Conservation (phyloP, 1,140 invertebrate genomes). For the Euura lappo region DNA sequence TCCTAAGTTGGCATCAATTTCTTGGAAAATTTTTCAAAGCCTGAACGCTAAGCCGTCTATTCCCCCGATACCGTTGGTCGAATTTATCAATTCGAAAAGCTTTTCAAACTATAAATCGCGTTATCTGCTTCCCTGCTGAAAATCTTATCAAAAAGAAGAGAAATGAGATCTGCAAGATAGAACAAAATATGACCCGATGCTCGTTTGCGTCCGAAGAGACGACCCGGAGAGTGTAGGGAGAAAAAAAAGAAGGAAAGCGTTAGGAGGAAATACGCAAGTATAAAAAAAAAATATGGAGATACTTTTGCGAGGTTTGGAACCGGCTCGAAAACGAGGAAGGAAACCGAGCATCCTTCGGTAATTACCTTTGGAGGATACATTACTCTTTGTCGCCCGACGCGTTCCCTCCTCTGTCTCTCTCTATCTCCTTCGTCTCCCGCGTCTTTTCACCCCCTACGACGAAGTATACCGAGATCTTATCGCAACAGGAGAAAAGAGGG, state of each 20-base stretch:
- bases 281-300: no score
- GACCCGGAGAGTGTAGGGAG: not conserved
- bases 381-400: constrained; percentile 34
- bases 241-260: not conserved
- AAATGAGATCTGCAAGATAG: not conserved
- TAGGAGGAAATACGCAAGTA: not conserved
- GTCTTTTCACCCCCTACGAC: not conserved
- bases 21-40: constrained; percentile 9
- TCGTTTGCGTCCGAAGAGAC: not conserved
- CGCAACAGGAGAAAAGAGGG: not conserved
- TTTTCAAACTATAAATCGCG: constrained; percentile 6
- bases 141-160: not conserved
- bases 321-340: not conserved
- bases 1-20: constrained; percentile 8
- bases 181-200: no score
- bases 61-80: not conserved
- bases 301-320: not conserved
- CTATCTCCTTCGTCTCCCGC: not conserved
- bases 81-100: constrained; percentile 7
- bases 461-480: not conserved
- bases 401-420: not conserved
- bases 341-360: constrained; percentile 31
- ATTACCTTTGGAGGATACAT: constrained; percentile 35
- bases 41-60: not conserved
- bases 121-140: constrained; percentile 10